Evolutionary conservation across 2,797 vertebrate genomes (phyloP), one percentile per base, ranked within the genome.

Genomic region (Astyanax mexicanus): DNA sequence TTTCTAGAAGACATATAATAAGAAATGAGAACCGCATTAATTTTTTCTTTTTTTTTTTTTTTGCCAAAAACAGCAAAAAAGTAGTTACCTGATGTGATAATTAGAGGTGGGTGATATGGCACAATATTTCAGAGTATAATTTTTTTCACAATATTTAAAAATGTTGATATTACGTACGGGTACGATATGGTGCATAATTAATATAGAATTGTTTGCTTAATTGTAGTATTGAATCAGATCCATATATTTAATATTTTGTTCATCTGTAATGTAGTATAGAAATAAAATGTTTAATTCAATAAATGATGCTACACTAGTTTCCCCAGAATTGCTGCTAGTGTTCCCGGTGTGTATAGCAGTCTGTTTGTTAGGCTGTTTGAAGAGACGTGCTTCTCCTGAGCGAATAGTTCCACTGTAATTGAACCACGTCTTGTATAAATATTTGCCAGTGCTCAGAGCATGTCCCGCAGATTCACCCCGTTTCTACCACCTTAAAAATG

Each of bases 321-420:
- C 45, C 38, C 29, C 2, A 13, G 27, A 55, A 37, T 38, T 25
- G 15, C 75, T 47, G 45, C 47, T 40, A 3, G 6, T 15, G 3
- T 11, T 15, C n/a, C 32, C 10, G n/a, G 12, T n/a, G 21, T 19
- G 38, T 66, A 44, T 47, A 66, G 40, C 32, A 29, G 38, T 2
- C n/a, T 40, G 51, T 49, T 38, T 66, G 68, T 71, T 55, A 19
- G 58, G 65, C 42, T 40, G 32, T 66, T 51, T 32, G 61, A 37
- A 38, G 57, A 29, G 25, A 60, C 21, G 60, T 49, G 32, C 35
- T 57, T 72, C 62, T 72, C 45, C 32, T 27, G 19, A 15, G 15
- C 40, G 74, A 54, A 69, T 35, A 42, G 44, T 67, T 73, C 40
- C 47, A 19, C 61, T 70, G 58, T 29, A 55, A 40, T 15, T 67